Evolutionary conservation across 2,113 vertebrate genomes (phyloP).

Genomic region (Xiphorhynchus elegans): DNA sequence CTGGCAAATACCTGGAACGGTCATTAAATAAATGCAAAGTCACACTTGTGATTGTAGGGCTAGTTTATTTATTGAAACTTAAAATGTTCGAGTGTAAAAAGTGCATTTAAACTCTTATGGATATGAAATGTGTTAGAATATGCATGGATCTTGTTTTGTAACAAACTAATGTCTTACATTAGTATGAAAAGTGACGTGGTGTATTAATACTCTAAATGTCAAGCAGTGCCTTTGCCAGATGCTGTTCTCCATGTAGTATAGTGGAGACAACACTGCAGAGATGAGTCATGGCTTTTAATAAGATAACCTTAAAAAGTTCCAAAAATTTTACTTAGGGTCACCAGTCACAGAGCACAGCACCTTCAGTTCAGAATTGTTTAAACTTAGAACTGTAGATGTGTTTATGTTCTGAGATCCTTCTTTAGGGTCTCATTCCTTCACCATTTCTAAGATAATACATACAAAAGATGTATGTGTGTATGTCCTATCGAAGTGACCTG

Average conservation of each 20-base stretch:
- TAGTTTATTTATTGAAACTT: background rate
- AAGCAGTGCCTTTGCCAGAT: background rate
- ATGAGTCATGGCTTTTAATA: background rate
- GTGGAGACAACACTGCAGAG: background rate
- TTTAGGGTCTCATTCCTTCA: background rate
- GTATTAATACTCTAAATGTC: background rate
- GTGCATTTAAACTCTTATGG: background rate
- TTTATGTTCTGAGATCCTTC: background rate
- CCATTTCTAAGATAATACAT: background rate
- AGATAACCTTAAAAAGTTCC: background rate
- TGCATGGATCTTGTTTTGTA: background rate
- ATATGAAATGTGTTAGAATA: background rate
- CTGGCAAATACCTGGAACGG: background rate
- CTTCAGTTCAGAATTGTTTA: background rate
- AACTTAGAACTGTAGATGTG: background rate
- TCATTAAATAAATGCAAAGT: background rate
- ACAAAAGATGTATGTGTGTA: background rate
- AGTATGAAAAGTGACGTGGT: background rate
- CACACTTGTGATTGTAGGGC: background rate
- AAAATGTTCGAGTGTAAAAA: background rate
- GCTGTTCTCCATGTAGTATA: background rate
- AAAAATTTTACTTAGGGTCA: background rate
- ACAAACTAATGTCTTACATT: background rate
- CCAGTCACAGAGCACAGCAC: accelerated
- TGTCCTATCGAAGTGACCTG: background rate